Conservation (phyloP, 2,113 vertebrate species). For the Pterocles orientalis region DNA sequence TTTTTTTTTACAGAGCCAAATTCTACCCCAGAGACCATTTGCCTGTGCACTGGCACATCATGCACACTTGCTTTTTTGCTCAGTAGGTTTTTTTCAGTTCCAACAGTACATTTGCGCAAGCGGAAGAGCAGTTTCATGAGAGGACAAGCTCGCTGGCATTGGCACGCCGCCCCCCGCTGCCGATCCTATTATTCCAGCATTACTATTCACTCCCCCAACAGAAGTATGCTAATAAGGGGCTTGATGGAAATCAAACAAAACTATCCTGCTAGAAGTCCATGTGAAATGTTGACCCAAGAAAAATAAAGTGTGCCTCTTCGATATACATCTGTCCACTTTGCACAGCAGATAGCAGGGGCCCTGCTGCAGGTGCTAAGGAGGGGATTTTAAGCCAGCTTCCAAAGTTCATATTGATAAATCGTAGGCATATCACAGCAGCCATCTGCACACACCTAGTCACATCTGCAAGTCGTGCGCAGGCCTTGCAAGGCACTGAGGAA, state of each 20-base stretch:
- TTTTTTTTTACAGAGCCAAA: neutral
- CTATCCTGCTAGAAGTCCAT: neutral
- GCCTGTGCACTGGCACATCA: neutral
- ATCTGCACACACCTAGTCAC: conserved; percentile 32
- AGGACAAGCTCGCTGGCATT: neutral
- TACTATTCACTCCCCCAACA: neutral
- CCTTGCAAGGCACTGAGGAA: neutral
- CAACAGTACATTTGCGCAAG: neutral
- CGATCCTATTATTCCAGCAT: neutral
- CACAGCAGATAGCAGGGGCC: conserved; percentile 21
- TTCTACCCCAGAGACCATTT: neutral
- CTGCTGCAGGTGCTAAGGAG: conserved; percentile 38
- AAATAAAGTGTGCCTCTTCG: neutral
- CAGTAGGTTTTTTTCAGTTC: neutral
- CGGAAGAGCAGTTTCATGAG: neutral
- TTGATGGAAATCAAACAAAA: conserved; percentile 28
- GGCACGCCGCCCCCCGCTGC: neutral
- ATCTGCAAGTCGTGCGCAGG: neutral
- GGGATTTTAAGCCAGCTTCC: conserved; percentile 4
- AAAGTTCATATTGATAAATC: conserved; percentile 53
- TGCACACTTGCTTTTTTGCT: neutral
- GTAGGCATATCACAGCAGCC: neutral
- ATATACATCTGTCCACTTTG: neutral
- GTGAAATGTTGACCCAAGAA: conserved; percentile 48
- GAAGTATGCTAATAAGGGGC: neutral